Evolutionary conservation across 2,888 invertebrate species (phyloP).

Genomic region (Leucophenga maculata): DNA sequence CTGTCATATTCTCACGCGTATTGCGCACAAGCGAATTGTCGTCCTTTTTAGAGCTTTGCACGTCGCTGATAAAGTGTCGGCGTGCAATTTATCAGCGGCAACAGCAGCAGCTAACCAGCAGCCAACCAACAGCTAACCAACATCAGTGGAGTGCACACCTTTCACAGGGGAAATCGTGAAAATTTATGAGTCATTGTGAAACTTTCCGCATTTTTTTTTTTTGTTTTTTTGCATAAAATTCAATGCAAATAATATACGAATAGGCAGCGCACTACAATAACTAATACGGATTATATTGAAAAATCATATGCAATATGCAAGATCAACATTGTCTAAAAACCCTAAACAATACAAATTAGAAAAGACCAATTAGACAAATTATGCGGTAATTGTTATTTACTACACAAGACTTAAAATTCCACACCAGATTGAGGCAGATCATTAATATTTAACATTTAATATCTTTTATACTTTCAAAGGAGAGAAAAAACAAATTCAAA

Average conservation of each 20-base stretch:
- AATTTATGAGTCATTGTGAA: conserved; percentile 13
- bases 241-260: background rate
- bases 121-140: background rate
- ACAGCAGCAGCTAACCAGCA: conserved; percentile 1
- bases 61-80: conserved; percentile 57
- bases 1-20: conserved; percentile 10
- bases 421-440: too few species aligned
- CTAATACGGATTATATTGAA: too few species aligned
- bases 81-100: conserved; percentile 51
- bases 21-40: background rate
- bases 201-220: background rate
- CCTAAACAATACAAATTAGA: too few species aligned
- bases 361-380: too few species aligned
- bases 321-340: too few species aligned
- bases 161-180: conserved; percentile 12
- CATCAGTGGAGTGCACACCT: conserved; percentile 8
- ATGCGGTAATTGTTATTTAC: too few species aligned
- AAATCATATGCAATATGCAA: too few species aligned
- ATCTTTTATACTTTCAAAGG: too few species aligned
- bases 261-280: too few species aligned
- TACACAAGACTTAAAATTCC: too few species aligned
- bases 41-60: conserved; percentile 27
- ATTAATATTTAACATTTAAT: too few species aligned
- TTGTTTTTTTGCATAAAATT: background rate
- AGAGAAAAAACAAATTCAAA: too few species aligned